Conservation (phyloP, 2,888 invertebrate genomes). For the Chloromyia formosa region DNA sequence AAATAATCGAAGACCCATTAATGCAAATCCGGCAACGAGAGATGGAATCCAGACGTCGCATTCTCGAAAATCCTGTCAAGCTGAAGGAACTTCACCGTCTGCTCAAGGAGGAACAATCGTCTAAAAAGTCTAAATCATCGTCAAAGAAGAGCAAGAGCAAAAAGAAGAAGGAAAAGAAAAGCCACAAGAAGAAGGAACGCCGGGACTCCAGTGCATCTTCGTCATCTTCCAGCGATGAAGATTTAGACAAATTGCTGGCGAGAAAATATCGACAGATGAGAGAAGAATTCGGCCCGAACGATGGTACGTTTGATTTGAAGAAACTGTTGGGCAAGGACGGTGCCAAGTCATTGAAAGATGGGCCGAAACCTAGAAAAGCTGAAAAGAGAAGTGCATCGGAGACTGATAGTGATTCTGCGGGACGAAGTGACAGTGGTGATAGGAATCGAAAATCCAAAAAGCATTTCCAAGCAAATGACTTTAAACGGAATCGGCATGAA, state of each 20-base stretch:
- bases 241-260: constrained; percentile 75
- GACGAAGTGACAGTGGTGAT: neutral
- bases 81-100: constrained; percentile 85
- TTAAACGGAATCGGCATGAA: too few species aligned
- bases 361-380: constrained; percentile 58
- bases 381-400: constrained; percentile 45
- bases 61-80: constrained; percentile 92
- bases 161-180: constrained; percentile 53
- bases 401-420: constrained; percentile 1
- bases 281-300: constrained; percentile 59
- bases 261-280: constrained; percentile 76
- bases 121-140: constrained; percentile 53
- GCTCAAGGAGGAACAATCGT: constrained; percentile 69
- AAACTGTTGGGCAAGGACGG: constrained; percentile 61
- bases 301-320: constrained; percentile 56
- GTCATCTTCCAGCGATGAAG: constrained; percentile 60
- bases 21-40: constrained; percentile 89
- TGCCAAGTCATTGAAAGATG: constrained; percentile 60
- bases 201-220: constrained; percentile 27
- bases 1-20: constrained; percentile 93
- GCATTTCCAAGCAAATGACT: neutral
- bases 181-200: constrained; percentile 56
- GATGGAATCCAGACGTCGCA: constrained; percentile 83
- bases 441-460: neutral
- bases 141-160: constrained; percentile 53